Base-by-base conservation (phyloP, 2,888 invertebrate genomes). In the Artemia sp. region DNA sequence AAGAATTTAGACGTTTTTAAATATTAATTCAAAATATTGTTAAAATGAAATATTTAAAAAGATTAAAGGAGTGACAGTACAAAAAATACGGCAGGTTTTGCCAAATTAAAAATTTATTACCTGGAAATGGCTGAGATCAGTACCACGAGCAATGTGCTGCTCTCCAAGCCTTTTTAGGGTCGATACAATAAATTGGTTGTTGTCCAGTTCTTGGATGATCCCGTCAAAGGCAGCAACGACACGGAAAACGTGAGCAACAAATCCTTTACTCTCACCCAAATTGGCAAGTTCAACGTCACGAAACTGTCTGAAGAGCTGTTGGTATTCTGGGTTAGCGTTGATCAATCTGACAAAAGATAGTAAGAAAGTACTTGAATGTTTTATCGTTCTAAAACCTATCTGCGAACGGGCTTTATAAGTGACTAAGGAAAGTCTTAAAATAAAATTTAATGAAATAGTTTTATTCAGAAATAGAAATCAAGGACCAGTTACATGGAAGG, bases 101-200 rank as follows among this genome's bases (percentile, higher is more conserved):
- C 38, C 38, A 38, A 38, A 38, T 38, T 38, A 38, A 38, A 38
- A 38, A 38, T 5, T 5, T 38, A 38, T 11, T 58, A 58, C 64
- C 64, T 58, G n/a, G 64, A 58, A 58, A 24, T 58, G 64, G 24
- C 14, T 58, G 64, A 58, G n/a, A 10, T 58, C 64, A 58, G 64
- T 58, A 24, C 64, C 64, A 10, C 64, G 64, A 24, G 64, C 64
- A 24, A 58, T 58, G 10, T 58, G 64, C 64, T 58, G 64, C 24
- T 58, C 64, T 8, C 64, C 64, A 10, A 58, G 64, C 11, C 64
- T 58, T 24, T 58, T 58, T 0, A 58, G 64, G 8, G 64, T 58
- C 9, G 64, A 58, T n/a, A 58, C 64, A 24, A 58, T 24, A 9
- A 58, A 58, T 19, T 8, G 8, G 64, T 58, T 58, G 64, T 58